A percentile compares a stretch with the other conserved stretches of the same genome.
These are phyloP conservation scores for Agrotis puta DNA, from an alignment of 2,888 invertebrate genomes.

Conservation along the genomic window DNA sequence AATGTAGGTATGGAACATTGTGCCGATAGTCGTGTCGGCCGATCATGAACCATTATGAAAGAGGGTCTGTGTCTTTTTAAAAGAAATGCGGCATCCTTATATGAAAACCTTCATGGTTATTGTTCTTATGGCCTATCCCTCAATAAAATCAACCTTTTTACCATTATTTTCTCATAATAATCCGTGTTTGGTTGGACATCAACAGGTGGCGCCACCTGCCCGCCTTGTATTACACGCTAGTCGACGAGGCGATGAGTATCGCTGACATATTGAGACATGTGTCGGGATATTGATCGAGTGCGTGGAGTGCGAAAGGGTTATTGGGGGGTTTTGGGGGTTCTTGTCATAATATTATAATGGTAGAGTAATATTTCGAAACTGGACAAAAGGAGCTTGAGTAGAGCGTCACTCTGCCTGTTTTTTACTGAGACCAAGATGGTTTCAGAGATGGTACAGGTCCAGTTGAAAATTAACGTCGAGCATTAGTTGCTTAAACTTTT, in stretches of 20 bases:
- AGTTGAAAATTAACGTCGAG: too few species aligned
- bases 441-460: too few species aligned
- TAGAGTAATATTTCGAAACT: too few species aligned
- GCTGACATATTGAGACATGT: constrained; percentile 37
- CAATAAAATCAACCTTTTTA: background rate
- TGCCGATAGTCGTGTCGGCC: too few species aligned
- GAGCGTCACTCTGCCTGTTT: too few species aligned
- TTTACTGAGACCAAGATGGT: too few species aligned
- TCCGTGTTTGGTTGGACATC: constrained; percentile 19
- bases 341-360: too few species aligned
- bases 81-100: background rate
- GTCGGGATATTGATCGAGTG: constrained; percentile 52
- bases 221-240: constrained; percentile 43
- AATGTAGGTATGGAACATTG: too few species aligned
- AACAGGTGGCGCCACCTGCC: constrained; percentile 52
- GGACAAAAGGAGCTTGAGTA: too few species aligned
- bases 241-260: constrained; percentile 41
- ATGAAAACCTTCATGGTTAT: background rate
- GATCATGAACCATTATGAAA: too few species aligned
- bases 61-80: background rate
- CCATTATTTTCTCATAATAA: constrained; percentile 33
- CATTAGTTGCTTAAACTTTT: too few species aligned
- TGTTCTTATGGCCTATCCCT: background rate
- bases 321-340: background rate
- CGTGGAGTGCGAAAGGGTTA: constrained; percentile 11